A percentile compares a stretch with the other conserved stretches of the same genome.
Conservation (phyloP, 2,113 vertebrate genomes). For the Terrapene triunguis region DNA sequence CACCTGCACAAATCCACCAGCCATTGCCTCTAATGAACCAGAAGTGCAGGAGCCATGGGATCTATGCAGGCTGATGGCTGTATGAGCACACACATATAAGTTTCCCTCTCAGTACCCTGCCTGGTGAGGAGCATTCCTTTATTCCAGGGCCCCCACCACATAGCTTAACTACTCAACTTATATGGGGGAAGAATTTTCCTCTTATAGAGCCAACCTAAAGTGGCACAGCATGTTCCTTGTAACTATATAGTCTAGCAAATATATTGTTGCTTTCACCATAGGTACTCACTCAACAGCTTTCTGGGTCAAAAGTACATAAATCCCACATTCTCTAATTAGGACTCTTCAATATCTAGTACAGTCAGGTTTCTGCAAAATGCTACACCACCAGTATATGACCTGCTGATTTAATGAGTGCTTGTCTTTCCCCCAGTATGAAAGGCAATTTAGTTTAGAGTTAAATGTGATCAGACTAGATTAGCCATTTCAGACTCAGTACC, state of each 20-base stretch:
- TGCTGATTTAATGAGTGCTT: neutral
- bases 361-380: slow-evolving; percentile 41
- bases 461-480: neutral
- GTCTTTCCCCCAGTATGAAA: neutral
- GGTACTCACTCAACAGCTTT: slow-evolving; percentile 42
- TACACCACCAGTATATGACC: slow-evolving; percentile 49
- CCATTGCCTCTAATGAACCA: neutral
- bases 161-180: neutral
- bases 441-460: neutral
- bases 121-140: neutral
- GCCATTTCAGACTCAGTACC: neutral
- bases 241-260: too few relatives aligned
- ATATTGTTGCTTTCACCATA: neutral
- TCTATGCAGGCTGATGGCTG: neutral
- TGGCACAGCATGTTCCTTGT: neutral
- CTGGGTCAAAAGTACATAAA: slow-evolving; percentile 50
- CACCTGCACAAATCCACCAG: neutral
- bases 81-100: neutral
- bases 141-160: neutral
- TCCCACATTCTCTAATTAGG: neutral
- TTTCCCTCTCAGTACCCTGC: neutral
- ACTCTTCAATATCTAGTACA: slow-evolving; percentile 38
- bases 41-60: neutral
- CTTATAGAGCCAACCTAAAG: neutral
- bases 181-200: neutral